phyloP scores from a whole-genome alignment of 37 sponge, comb jelly and placozoan species.

The Theonella swinhoei region DNA sequence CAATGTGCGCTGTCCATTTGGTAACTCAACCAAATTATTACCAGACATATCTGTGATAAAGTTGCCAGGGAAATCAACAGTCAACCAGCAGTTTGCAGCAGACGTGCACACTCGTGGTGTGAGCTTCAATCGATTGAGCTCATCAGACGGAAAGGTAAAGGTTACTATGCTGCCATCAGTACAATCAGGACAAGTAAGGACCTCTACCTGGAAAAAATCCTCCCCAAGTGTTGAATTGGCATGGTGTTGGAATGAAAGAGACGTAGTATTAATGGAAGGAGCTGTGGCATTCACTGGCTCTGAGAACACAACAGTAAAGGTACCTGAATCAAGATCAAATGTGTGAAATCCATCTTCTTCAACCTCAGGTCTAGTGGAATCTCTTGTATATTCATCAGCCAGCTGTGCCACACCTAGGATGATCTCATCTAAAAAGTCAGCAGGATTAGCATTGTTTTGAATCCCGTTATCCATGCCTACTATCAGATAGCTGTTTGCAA shows the following conservation, averaged over 20 bases:
- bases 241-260: constrained; percentile 68
- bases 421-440: neutral
- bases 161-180: constrained; percentile 50
- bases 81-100: constrained; percentile 83
- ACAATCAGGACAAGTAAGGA: constrained; percentile 46
- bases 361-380: constrained; percentile 61
- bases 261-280: constrained; percentile 14
- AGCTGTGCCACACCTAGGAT: neutral
- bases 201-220: constrained; percentile 41
- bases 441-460: neutral
- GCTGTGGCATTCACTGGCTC: constrained; percentile 70
- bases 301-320: constrained; percentile 53
- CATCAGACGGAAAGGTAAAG: constrained; percentile 47
- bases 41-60: constrained; percentile 84
- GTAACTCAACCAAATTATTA: constrained; percentile 47
- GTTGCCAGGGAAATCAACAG: constrained; percentile 32
- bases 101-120: constrained; percentile 63
- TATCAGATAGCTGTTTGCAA: constrained; percentile 20
- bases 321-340: constrained; percentile 74
- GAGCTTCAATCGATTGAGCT: constrained; percentile 76
- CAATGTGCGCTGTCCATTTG: constrained; percentile 31
- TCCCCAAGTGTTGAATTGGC: neutral
- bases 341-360: constrained; percentile 45
- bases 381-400: constrained; percentile 23
- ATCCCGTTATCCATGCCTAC: constrained; percentile 38